Evolutionary conservation across 2,797 vertebrate genomes (phyloP), one percentile per base, ranked within the genome.

Genomic region (Novumbra hubbsi): DNA sequence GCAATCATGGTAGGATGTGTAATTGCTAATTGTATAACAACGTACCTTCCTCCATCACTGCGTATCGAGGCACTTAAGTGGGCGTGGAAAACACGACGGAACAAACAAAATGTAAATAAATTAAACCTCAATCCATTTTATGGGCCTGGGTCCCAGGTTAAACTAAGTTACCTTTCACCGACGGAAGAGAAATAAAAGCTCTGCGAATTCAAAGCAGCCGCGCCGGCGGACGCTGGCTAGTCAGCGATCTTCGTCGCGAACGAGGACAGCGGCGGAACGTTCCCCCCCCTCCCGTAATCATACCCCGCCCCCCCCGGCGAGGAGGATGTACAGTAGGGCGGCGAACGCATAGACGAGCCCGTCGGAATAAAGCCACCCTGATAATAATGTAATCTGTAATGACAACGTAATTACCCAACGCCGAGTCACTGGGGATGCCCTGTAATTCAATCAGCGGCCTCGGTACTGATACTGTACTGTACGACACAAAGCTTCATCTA

Each of bases 321-420:
- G 92, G 91, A 93, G 90, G 88, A 91, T 85, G 86, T 75, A 82
- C 81, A 84, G n/a, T 17, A 7, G 38, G 82, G 88, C 87, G 89
- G 90, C 91, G 91, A 93, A 86, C 90, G 91, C 93, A 89, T 78
- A 73, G 78, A 78, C 79, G 82, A 78, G 79, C 66, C 41, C 89
- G 87, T 89, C 90, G 88, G 92, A 92, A 93, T 92, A 90, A 92
- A 93, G 91, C 87, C 88, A 86, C 84, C 60, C 84, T 41, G 88
- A 90, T 91, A 91, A 92, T 92, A 93, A 93, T 92, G 91, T 93
- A 91, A 94, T 94, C 92, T 93, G 89, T 91, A 92, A 94, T 93
- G 90, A 92, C 84, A 80, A 69, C 69, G 83, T 93, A 94, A 94
- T 94, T 93, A 92, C 89, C 9, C 81, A 86, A 80, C 88, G 87